Evolutionary conservation across 2,888 invertebrate genomes (phyloP).

Genomic region (Resseliella maxima): DNA sequence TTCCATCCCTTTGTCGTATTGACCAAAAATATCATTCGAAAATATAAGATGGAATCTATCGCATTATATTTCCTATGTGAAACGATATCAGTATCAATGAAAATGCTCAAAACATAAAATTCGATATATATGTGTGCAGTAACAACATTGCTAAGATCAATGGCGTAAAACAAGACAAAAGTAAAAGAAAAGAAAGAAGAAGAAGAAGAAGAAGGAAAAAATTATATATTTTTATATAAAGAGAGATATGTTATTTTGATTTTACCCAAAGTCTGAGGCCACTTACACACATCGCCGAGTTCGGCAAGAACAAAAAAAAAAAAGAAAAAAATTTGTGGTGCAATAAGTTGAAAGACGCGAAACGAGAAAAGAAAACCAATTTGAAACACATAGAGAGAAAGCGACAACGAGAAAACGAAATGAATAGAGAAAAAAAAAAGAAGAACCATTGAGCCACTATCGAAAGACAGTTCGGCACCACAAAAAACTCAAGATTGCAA

Average conservation of each 20-base stretch:
- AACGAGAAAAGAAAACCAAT: too few relatives aligned
- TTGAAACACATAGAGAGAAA: neutral
- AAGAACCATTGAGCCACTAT: constrained; percentile 24
- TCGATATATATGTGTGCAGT: neutral
- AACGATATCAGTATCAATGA: neutral
- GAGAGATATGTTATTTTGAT: constrained; percentile 40
- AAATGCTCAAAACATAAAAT: neutral
- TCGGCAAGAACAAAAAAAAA: neutral
- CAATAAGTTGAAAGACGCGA: neutral
- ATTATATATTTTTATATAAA: neutral
- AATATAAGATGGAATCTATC: neutral
- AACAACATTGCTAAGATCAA: neutral
- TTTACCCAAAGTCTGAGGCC: constrained; percentile 7
- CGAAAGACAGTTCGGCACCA: constrained; percentile 48
- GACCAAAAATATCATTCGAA: constrained; percentile 5
- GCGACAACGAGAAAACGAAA: neutral
- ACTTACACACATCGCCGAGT: constrained; percentile 25
- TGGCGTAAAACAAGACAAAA: too few relatives aligned
- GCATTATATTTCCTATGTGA: neutral
- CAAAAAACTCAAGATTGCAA: constrained; percentile 36
- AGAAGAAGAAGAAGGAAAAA: neutral
- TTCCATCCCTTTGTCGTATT: neutral
- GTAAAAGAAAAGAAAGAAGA: neutral
- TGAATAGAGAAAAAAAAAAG: neutral
- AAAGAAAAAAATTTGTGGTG: neutral